Evolutionary conservation across 2,888 invertebrate genomes (phyloP).

Genomic region (Eurytoma adleriae): DNA sequence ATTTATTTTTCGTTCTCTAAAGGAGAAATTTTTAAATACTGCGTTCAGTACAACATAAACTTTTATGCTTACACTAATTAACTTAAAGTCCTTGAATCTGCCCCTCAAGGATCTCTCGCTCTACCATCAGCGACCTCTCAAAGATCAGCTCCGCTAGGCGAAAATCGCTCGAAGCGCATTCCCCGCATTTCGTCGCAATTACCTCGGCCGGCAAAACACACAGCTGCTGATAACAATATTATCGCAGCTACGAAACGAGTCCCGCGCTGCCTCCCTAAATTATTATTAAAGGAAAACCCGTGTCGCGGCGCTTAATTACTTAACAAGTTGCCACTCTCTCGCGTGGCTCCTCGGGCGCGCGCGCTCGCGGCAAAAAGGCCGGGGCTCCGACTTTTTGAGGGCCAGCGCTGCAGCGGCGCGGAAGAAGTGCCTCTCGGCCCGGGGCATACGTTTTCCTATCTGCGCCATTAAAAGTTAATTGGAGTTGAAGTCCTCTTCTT

Average conservation of each 20-base stretch:
- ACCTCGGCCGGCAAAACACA: conserved; percentile 22
- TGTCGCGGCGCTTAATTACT: conserved; percentile 70
- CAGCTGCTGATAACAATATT: conserved; percentile 56
- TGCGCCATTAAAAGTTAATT: conserved; percentile 72
- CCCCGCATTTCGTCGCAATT: conserved; percentile 20
- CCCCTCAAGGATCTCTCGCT: no score
- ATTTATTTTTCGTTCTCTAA: no score
- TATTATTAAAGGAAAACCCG: conserved; percentile 71
- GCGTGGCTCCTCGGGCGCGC: background rate
- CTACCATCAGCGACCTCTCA: background rate
- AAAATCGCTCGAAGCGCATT: conserved; percentile 11
- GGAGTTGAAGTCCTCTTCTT: conserved; percentile 68
- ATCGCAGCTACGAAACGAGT: conserved; percentile 57
- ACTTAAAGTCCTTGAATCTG: no score
- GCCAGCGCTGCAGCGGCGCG: conserved; percentile 48
- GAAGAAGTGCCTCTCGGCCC: conserved; percentile 43
- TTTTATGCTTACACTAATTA: no score
- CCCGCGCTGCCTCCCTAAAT: conserved; percentile 64
- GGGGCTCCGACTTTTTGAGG: conserved; percentile 26
- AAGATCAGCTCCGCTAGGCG: background rate
- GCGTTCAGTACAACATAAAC: no score
- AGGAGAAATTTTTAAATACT: no score
- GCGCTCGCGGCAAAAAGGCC: conserved; percentile 17
- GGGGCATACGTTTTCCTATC: conserved; percentile 71
- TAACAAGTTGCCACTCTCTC: conserved; percentile 67